Evolutionary conservation across 2,888 invertebrate species (phyloP), one percentile per base, ranked within the genome.

Genomic region (Drosophila aldrichi): DNA sequence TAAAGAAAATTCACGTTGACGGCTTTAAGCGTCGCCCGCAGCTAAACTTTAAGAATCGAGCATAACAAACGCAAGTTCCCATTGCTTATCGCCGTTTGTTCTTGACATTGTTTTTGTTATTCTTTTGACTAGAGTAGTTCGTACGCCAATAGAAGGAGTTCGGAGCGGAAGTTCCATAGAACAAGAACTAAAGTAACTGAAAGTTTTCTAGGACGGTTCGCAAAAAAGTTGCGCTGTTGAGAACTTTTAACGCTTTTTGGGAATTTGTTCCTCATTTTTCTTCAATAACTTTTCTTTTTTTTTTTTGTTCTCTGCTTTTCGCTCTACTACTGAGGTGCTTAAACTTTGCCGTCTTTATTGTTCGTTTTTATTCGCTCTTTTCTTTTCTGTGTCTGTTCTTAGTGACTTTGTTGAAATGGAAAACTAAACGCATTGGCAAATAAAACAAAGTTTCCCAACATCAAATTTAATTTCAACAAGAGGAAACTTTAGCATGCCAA

Each of bases 281-380:
- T 52, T 36, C 36, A 20, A 49, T 44, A 20, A 49, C 61, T 59
- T 52, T 38, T 38, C 0, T 41, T 18, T 18, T 9, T n/a, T n/a
- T 18, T 18, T 41, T 41, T 41, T n/a, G 9, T 12, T 18, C 6
- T 20, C 1, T 20, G 8, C 20, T 29, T 46, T n/a, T 34, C 32
- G 75, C 68, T 73, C 77, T 74, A 81, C 79, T 79, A 74, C 81
- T 81, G 76, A 83, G 83, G 75, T 82, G 75, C 73, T 82, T 82
- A 74, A 80, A 73, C 75, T 81, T 69, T 69, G 74, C 66, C 43
- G 63, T 76, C 61, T 75, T 66, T 41, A 69, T 77, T 79, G 70
- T 70, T 74, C 57, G 48, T 61, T 61, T 51, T 68, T 49, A 14
- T 20, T 51, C 20, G 18, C 32, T 32, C 7, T 14, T 44, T 44